Conservation (phyloP, 2,797 vertebrate species). For the Hydrocynus forskahlii region DNA sequence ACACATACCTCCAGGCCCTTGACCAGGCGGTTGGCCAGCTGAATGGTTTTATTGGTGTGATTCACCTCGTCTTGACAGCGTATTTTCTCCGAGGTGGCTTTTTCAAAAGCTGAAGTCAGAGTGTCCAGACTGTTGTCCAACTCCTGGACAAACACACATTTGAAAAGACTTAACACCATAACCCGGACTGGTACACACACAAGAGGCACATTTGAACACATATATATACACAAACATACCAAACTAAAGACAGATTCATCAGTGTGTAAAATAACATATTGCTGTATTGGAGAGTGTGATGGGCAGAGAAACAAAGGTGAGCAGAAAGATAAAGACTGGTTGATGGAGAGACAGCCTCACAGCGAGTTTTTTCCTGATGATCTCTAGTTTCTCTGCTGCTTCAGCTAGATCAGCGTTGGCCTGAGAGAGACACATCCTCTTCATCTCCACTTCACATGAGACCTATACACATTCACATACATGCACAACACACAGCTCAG, state of each 20-base stretch:
- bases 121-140: constrained; percentile 88
- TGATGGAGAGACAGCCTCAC: constrained; percentile 60
- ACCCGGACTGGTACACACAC: neutral
- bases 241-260: too few relatives aligned
- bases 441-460: constrained; percentile 78
- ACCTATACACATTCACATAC: constrained; percentile 63
- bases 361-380: constrained; percentile 77
- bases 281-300: too few relatives aligned
- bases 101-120: constrained; percentile 84
- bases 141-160: constrained; percentile 74
- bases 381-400: constrained; percentile 80
- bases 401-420: constrained; percentile 77
- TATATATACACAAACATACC: constrained; percentile 61
- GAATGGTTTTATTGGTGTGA: constrained; percentile 94
- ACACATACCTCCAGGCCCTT: constrained; percentile 88
- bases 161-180: constrained; percentile 11
- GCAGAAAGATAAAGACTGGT: neutral
- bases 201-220: constrained; percentile 71
- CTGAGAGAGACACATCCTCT: constrained; percentile 79
- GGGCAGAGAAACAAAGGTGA: neutral
- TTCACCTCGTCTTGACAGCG: constrained; percentile 93
- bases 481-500: constrained; percentile 28
- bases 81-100: constrained; percentile 89
- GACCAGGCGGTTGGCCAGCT: constrained; percentile 94
- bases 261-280: too few relatives aligned